Conservation (phyloP, 2,113 vertebrate genomes). For the Argyrosomus japonicus region DNA sequence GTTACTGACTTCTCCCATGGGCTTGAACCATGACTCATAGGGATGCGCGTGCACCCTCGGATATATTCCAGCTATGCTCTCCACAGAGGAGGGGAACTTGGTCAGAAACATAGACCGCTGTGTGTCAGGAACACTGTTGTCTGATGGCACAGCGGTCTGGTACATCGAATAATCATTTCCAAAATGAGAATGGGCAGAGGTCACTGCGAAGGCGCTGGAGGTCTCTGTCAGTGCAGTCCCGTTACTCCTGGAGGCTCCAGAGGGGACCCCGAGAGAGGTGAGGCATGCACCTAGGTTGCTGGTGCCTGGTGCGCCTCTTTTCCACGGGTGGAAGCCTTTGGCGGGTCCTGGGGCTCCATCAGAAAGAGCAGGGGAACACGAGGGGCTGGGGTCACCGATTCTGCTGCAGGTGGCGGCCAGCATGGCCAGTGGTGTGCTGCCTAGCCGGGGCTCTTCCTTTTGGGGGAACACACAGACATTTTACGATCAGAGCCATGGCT, state of each 20-base stretch:
- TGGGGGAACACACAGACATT: constrained; percentile 22
- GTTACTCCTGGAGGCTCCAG: constrained; percentile 80
- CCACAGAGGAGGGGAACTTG: constrained; percentile 92
- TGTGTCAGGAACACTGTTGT: constrained; percentile 76
- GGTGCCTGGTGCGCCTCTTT: constrained; percentile 80
- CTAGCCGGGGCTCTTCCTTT: constrained; percentile 94
- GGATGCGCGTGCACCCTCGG: constrained; percentile 89
- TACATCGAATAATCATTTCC: constrained; percentile 92
- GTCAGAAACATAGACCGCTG: constrained; percentile 91
- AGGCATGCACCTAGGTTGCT: constrained; percentile 84
- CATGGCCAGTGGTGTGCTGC: constrained; percentile 96
- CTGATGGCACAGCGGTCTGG: constrained; percentile 82
- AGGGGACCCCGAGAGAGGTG: constrained; percentile 84
- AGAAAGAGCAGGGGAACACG: constrained; percentile 87
- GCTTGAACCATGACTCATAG: constrained; percentile 93
- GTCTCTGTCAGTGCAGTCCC: constrained; percentile 84
- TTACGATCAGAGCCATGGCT: not conserved
- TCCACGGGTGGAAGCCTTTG: constrained; percentile 95
- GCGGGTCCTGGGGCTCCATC: constrained; percentile 87
- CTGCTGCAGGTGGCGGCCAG: constrained; percentile 96
- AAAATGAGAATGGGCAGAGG: constrained; percentile 86
- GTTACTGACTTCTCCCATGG: constrained; percentile 86
- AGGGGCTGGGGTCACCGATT: constrained; percentile 92
- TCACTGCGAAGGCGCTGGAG: constrained; percentile 91
- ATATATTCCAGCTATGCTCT: constrained; percentile 91